A percentile compares a stretch with the other conserved stretches of the same genome.
Conservation (phyloP, 92 coral and sea anemone genomes). For the Zoanthus solanderi region DNA sequence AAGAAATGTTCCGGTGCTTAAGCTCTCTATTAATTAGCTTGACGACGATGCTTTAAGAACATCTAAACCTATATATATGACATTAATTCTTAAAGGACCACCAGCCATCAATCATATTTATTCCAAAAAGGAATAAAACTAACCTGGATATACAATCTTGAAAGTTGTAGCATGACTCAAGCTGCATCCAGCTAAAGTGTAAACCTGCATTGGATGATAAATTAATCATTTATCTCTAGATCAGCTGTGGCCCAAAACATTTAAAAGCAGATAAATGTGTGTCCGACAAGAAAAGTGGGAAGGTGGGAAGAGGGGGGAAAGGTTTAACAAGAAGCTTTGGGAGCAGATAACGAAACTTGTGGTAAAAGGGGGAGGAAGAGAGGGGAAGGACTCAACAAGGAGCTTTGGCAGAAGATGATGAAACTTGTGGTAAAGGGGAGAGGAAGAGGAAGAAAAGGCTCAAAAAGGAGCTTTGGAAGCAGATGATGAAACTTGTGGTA, state of each 20-base stretch:
- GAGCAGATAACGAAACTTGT: no score
- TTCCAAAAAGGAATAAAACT: not conserved
- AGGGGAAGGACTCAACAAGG: not conserved
- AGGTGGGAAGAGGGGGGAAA: not conserved
- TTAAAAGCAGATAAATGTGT: not conserved
- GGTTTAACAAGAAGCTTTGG: not conserved
- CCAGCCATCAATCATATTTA: not conserved
- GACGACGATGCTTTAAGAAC: no score
- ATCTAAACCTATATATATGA: not conserved
- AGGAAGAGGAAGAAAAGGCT: not conserved
- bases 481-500: not conserved
- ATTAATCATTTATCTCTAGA: not conserved
- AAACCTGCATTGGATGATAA: not conserved
- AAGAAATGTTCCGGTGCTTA: no score
- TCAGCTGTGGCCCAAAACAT: not conserved
- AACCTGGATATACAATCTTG: not conserved
- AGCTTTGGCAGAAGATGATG: no score
- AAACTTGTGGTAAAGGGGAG: not conserved
- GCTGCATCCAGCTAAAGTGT: constrained; percentile 17
- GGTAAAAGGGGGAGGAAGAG: not conserved
- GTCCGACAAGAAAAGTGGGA: not conserved
- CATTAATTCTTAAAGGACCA: not conserved
- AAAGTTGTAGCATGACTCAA: constrained; percentile 4
- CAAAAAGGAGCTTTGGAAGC: no score
- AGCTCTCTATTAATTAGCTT: no score